phyloP scores from a whole-genome alignment of 2,888 invertebrate species.

The Xylophagus ater region DNA sequence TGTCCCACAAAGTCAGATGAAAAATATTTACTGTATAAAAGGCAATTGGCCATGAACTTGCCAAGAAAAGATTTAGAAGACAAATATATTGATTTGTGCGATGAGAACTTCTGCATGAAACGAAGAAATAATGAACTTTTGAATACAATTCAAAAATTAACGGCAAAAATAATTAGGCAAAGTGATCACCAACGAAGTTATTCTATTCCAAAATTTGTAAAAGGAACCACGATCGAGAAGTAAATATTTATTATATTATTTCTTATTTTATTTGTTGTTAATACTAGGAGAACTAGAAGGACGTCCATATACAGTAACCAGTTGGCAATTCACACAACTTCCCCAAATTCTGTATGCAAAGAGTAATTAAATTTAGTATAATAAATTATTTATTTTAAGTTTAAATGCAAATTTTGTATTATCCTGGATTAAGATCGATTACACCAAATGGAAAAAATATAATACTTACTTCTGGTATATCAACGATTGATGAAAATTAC shows the following conservation, averaged over 20 bases:
- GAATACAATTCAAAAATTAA: slow-evolving; percentile 20
- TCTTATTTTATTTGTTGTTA: not conserved
- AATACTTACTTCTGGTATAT: too few species aligned
- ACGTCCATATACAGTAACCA: too few species aligned
- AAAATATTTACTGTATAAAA: slow-evolving; percentile 16
- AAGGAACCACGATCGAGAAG: slow-evolving; percentile 10
- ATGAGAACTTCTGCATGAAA: slow-evolving; percentile 20
- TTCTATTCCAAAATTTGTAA: slow-evolving; percentile 11
- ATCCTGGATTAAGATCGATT: too few species aligned
- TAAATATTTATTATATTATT: not conserved
- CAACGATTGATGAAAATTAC: too few species aligned
- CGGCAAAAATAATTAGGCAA: slow-evolving; percentile 18
- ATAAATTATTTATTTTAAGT: not conserved
- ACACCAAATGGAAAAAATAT: too few species aligned
- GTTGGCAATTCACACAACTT: not conserved
- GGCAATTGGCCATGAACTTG: slow-evolving; percentile 17
- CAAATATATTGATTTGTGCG: slow-evolving; percentile 19
- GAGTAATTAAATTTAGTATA: not conserved
- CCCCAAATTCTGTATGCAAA: not conserved
- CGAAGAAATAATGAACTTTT: slow-evolving; percentile 17
- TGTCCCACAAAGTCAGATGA: slow-evolving; percentile 17
- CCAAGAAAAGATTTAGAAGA: slow-evolving; percentile 20
- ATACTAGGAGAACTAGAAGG: too few species aligned
- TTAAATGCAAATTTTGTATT: too few species aligned
- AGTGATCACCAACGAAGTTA: slow-evolving; percentile 3